Percentiles rank a stretch among this genome's conserved stretches.
phyloP scores from a whole-genome alignment of 1,140 invertebrate genomes.

The Ceratosolen fusciceps region DNA sequence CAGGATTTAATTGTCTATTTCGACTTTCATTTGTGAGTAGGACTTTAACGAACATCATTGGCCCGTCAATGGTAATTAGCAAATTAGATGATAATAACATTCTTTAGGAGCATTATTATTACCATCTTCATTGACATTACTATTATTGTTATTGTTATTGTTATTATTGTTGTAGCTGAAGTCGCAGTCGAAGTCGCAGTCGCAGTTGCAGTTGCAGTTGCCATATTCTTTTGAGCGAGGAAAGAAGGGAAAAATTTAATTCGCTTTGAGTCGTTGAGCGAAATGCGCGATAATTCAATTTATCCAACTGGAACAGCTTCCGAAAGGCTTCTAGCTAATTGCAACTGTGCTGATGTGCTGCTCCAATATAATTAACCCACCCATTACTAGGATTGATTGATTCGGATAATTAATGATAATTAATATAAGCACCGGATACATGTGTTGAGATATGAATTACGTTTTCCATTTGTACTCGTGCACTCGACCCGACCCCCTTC shows the following conservation, averaged over 20 bases:
- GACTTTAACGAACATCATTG: not conserved
- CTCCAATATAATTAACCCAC: not conserved
- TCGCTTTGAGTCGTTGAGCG: not conserved
- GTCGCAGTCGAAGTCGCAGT: too few species aligned
- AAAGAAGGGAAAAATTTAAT: not conserved
- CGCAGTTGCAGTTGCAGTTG: too few species aligned
- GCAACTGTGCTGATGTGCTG: conserved; percentile 7
- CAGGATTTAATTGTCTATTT: conserved; percentile 9
- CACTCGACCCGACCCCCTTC: not conserved
- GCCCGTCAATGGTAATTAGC: not conserved
- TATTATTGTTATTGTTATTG: too few species aligned
- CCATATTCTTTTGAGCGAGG: not conserved
- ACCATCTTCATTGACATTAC: too few species aligned
- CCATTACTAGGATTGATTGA: conserved; percentile 10
- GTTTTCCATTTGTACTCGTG: not conserved
- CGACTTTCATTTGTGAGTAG: not conserved
- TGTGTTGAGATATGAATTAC: not conserved
- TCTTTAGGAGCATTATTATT: not conserved
- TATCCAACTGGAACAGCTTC: not conserved
- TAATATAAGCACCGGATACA: not conserved
- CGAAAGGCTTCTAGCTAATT: not conserved
- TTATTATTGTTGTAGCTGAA: too few species aligned
- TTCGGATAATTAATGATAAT: conserved; percentile 5
- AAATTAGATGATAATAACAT: not conserved
- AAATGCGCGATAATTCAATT: conserved; percentile 5